Evolutionary conservation across 2,888 invertebrate species (phyloP).

Genomic region (Drosophila percnosoma): DNA sequence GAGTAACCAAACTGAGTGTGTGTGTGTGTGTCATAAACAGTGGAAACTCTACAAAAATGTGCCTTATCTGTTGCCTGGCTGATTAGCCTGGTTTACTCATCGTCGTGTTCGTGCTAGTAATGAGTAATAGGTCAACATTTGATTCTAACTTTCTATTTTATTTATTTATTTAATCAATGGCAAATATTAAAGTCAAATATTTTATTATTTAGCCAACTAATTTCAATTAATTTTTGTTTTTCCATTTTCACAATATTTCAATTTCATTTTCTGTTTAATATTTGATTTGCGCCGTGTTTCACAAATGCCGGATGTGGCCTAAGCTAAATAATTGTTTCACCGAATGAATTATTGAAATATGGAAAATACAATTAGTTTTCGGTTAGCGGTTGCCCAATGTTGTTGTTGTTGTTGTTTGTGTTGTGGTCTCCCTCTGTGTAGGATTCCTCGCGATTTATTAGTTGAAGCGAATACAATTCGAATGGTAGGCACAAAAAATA

Average conservation of each 20-base stretch:
- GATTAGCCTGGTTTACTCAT: slow-evolving; percentile 73
- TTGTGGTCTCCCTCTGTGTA: slow-evolving; percentile 18
- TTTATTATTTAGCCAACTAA: background rate
- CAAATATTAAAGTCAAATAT: slow-evolving; percentile 3
- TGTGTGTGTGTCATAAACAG: slow-evolving; percentile 42
- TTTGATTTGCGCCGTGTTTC: slow-evolving; percentile 45
- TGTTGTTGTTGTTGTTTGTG: slow-evolving; percentile 1
- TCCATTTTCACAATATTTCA: slow-evolving; percentile 29
- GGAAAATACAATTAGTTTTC: slow-evolving; percentile 70
- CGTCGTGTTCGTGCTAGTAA: slow-evolving; percentile 31
- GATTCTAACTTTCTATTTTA: background rate
- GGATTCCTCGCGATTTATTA: slow-evolving; percentile 5
- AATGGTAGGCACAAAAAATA: slow-evolving; percentile 23
- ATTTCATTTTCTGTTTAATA: slow-evolving; percentile 45
- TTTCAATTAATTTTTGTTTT: background rate
- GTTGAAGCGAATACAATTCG: slow-evolving; percentile 31
- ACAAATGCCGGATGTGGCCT: slow-evolving; percentile 71
- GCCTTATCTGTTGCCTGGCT: slow-evolving; percentile 60
- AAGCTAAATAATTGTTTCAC: slow-evolving; percentile 71
- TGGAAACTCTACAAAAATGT: slow-evolving; percentile 55
- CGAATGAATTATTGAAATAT: slow-evolving; percentile 72
- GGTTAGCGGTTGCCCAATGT: slow-evolving; percentile 63
- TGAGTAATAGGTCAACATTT: slow-evolving; percentile 39
- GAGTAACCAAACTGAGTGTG: slow-evolving; percentile 18
- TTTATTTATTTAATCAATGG: background rate